Conservation (phyloP, 2,888 invertebrate species). For the Mystacides longicornis region DNA sequence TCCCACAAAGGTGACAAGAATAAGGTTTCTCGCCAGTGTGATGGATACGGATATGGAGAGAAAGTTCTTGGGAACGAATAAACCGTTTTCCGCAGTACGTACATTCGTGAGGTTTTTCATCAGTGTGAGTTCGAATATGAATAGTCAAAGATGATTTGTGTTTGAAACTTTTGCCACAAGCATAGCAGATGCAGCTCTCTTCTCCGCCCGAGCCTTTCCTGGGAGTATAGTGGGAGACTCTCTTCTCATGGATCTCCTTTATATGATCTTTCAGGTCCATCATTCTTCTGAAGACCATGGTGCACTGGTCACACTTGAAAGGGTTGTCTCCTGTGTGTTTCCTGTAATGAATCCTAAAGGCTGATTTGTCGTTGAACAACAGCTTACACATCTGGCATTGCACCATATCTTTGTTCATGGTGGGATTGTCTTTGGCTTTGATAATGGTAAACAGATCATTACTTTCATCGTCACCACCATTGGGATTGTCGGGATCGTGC, state of each 20-base stretch:
- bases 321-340: slow-evolving; percentile 31
- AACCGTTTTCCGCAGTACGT: slow-evolving; percentile 34
- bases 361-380: slow-evolving; percentile 3
- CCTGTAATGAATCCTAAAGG: slow-evolving; percentile 26
- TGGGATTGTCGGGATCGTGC: background rate
- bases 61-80: slow-evolving; percentile 33
- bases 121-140: slow-evolving; percentile 26
- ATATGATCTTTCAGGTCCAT: slow-evolving; percentile 34
- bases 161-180: slow-evolving; percentile 5
- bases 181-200: slow-evolving; percentile 4
- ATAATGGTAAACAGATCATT: background rate
- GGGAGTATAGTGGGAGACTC: background rate
- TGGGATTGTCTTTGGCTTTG: slow-evolving; percentile 3
- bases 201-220: background rate
- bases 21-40: slow-evolving; percentile 5
- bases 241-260: slow-evolving; percentile 1
- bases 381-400: slow-evolving; percentile 3
- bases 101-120: slow-evolving; percentile 28
- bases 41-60: slow-evolving; percentile 27
- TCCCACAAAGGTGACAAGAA: slow-evolving; percentile 6
- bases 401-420: slow-evolving; percentile 4
- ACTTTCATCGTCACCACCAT: background rate
- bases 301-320: slow-evolving; percentile 32
- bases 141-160: slow-evolving; percentile 6
- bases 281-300: slow-evolving; percentile 30